Evolutionary conservation across 1,140 invertebrate species (phyloP).

Genomic region (Bombyx mandarina): DNA sequence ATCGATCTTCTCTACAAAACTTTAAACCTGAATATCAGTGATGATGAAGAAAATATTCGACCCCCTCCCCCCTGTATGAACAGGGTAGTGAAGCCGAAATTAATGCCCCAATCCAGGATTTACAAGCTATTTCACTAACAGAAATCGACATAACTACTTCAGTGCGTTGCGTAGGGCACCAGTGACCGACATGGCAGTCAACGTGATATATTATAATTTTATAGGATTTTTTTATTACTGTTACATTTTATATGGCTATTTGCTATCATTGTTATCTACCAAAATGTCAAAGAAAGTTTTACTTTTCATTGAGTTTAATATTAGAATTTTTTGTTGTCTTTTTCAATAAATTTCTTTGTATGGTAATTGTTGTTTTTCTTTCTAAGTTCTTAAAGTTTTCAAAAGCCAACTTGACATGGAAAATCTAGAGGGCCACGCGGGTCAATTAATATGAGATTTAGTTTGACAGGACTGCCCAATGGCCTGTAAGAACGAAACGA

Average conservation of each 20-base stretch:
- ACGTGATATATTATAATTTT: slow-evolving; percentile 15
- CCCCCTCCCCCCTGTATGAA: neutral
- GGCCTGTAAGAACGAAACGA: slow-evolving; percentile 15
- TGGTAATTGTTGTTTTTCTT: slow-evolving; percentile 22
- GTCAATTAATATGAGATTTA: slow-evolving; percentile 26
- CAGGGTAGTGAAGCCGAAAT: slow-evolving; percentile 16
- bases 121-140: slow-evolving; percentile 11
- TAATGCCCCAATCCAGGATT: slow-evolving; percentile 15
- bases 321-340: slow-evolving; percentile 2
- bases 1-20: too few relatives aligned
- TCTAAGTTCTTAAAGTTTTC: slow-evolving; percentile 17
- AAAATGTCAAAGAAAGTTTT: slow-evolving; percentile 14
- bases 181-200: neutral
- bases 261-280: slow-evolving; percentile 13
- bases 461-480: slow-evolving; percentile 18
- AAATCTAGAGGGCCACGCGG: slow-evolving; percentile 19
- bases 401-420: slow-evolving; percentile 16
- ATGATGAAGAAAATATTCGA: slow-evolving; percentile 3
- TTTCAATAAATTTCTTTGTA: slow-evolving; percentile 12
- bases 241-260: slow-evolving; percentile 12
- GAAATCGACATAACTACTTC: neutral
- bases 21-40: neutral
- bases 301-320: slow-evolving; percentile 10
- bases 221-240: slow-evolving; percentile 13
- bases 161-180: too few relatives aligned